A percentile compares a stretch with the other conserved stretches of the same genome.
Conservation (phyloP, 1,140 invertebrate species). For the Ips typographus region DNA sequence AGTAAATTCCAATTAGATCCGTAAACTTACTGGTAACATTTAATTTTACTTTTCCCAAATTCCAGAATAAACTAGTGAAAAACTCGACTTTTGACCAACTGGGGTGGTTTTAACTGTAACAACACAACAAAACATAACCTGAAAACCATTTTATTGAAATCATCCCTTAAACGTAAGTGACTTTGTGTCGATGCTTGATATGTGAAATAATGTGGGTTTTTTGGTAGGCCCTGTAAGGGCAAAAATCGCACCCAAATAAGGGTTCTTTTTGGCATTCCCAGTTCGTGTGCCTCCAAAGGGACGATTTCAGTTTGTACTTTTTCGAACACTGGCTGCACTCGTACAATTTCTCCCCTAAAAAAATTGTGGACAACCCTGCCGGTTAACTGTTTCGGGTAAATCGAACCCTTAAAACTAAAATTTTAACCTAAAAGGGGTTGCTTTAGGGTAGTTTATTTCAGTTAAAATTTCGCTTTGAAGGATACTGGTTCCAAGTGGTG, state of each 20-base stretch:
- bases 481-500: slow-evolving; percentile 9
- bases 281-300: slow-evolving; percentile 53
- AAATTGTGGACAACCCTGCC: too few relatives aligned
- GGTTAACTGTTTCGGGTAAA: too few relatives aligned
- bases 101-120: too few relatives aligned
- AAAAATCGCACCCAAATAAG: slow-evolving; percentile 59
- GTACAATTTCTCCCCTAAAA: slow-evolving; percentile 37
- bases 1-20: too few relatives aligned
- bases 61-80: too few relatives aligned
- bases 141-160: too few relatives aligned
- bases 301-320: slow-evolving; percentile 59
- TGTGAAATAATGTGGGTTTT: slow-evolving; percentile 48
- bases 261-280: slow-evolving; percentile 63
- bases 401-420: neutral
- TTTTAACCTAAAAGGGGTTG: neutral
- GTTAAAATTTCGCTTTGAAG: neutral
- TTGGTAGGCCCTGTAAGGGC: slow-evolving; percentile 53
- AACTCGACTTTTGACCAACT: too few relatives aligned
- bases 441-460: too few relatives aligned
- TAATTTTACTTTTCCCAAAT: too few relatives aligned
- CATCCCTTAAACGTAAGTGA: neutral
- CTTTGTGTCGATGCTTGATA: slow-evolving; percentile 32
- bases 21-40: too few relatives aligned
- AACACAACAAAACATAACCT: too few relatives aligned
- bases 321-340: slow-evolving; percentile 59